Percentiles rank a stretch among this genome's conserved stretches.
phyloP scores from a whole-genome alignment of 2,113 vertebrate species.

The Oryzias curvinotus region DNA sequence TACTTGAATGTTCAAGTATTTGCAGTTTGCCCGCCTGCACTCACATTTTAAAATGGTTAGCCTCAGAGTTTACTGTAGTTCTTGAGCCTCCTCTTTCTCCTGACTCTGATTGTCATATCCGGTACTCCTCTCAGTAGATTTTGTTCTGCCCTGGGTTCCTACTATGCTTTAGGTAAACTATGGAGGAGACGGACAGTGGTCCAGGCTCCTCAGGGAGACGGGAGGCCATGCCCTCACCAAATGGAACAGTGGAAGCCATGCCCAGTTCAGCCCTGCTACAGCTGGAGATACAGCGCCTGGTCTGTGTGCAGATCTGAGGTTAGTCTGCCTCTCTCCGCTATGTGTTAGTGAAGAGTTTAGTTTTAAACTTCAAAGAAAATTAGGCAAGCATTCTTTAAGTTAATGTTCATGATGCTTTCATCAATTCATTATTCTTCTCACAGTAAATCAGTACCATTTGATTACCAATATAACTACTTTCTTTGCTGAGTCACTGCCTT shows the following conservation, averaged over 20 bases:
- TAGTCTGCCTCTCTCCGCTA: background rate
- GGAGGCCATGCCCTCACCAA: constrained; percentile 88
- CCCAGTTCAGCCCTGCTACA: constrained; percentile 91
- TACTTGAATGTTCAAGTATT: too few relatives aligned
- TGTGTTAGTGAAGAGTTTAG: background rate
- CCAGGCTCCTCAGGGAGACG: constrained; percentile 93
- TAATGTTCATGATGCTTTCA: too few relatives aligned
- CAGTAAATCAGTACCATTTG: too few relatives aligned
- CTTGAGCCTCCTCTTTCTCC: too few relatives aligned
- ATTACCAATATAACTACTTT: too few relatives aligned
- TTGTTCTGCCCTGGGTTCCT: background rate
- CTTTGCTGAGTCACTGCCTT: too few relatives aligned
- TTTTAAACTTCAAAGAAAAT: background rate
- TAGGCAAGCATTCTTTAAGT: too few relatives aligned
- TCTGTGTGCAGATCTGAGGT: constrained; percentile 92
- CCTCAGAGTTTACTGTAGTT: too few relatives aligned
- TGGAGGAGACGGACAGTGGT: constrained; percentile 84
- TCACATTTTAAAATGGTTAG: too few relatives aligned
- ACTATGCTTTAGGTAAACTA: constrained; percentile 84
- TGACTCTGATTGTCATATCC: background rate
- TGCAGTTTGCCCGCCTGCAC: too few relatives aligned
- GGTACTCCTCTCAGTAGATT: background rate
- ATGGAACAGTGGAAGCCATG: constrained; percentile 96
- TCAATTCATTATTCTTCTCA: too few relatives aligned
- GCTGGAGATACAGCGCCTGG: constrained; percentile 91